Base-by-base conservation (phyloP, 2,888 invertebrate species). In the Stratiomys singularior region DNA sequence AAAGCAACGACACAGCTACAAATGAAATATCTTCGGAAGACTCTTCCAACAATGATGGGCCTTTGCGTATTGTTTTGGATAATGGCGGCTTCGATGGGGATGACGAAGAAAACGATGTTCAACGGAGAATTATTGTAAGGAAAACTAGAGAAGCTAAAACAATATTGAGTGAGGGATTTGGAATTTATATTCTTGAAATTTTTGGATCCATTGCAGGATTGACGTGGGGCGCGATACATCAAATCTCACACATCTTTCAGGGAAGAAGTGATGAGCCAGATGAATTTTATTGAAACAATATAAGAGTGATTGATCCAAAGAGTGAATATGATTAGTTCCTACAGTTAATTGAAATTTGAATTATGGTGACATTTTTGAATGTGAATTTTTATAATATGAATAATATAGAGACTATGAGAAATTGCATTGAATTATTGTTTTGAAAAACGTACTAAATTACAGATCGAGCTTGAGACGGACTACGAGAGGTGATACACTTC, bases 101-200 rank as follows among this genome's bases (percentile, higher is more conserved):
- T 28, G 76, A 72, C 25, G 44, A 25, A 4, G 18, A 47, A 47
- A 21, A 37, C 64, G 27, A 27, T 2, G 46, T 64, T 44, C 56
- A 52, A 15, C 66, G 52, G 46, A 47, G 25, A 21, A 23, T 7
- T 11, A 46, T 13, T 44, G 71, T 58, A 63, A 66, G 46, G 27
- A 58, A 63, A 44, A 21, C 15, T 23, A 58, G 64, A 69, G 69
- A 69, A 69, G 69, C 69, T 21, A 46, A 30, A 69, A 52, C 67
- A 58, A 58, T 79, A 28, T 78, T 78, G 56, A 77, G 58, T 77
- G 80, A 81, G 78, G 52, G 76, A 23, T 56, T 80, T 25, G 82
- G 81, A 27, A 81, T 82, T 74, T 80, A 80, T 76, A 64, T 82
- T n/a, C 78, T 82, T 28, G 82, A 82, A 81, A 79, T 82, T 71